These are phyloP conservation scores for Bibio marci DNA, from an alignment of 2,888 invertebrate species.

Conservation along the genomic window DNA sequence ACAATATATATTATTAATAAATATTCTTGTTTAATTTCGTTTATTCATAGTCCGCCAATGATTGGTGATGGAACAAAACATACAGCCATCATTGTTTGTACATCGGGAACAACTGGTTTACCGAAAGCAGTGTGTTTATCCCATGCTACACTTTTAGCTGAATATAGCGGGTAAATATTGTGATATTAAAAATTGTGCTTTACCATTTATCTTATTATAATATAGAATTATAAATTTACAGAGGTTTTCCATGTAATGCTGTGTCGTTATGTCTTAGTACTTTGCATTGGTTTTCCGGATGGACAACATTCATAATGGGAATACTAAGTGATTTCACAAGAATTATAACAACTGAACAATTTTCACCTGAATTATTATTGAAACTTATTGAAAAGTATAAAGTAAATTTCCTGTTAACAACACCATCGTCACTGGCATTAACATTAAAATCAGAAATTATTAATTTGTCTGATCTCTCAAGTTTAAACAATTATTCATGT, in stretches of 20 bases:
- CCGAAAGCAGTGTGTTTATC: no score
- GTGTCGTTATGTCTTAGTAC: conserved; percentile 7
- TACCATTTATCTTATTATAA: no score
- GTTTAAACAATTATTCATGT: background rate
- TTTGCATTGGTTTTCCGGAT: conserved; percentile 8
- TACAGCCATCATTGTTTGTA: no score
- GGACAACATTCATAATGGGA: conserved; percentile 13
- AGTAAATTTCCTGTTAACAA: conserved; percentile 12
- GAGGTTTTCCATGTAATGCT: conserved; percentile 4
- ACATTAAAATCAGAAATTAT: conserved; percentile 11
- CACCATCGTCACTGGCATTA: conserved; percentile 17
- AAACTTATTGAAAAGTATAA: conserved; percentile 7
- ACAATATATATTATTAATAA: no score
- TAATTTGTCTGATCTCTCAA: background rate
- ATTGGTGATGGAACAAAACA: no score
- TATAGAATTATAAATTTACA: background rate
- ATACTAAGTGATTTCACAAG: conserved; percentile 9
- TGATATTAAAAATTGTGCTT: no score
- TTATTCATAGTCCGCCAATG: no score
- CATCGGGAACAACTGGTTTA: no score
- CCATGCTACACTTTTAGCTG: no score
- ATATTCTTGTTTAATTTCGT: no score
- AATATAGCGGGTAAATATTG: no score
- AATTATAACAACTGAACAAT: conserved; percentile 7
- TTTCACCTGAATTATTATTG: conserved; percentile 5